A percentile compares a stretch with the other conserved stretches of the same genome.
Conservation (phyloP, 1,140 invertebrate genomes). For the Ostrea edulis region DNA sequence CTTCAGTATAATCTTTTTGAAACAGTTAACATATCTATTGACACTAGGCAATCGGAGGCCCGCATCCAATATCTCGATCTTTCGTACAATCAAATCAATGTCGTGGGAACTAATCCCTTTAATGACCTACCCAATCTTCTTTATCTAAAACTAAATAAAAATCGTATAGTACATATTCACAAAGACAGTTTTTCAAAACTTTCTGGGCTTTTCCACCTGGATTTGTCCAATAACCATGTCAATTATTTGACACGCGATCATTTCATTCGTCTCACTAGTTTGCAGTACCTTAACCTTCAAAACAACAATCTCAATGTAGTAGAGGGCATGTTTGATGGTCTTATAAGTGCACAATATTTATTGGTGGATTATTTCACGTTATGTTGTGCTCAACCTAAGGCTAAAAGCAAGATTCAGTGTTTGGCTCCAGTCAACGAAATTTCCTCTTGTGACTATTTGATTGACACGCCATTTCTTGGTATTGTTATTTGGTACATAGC, state of each 20-base stretch:
- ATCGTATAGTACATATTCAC: neutral
- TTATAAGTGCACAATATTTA: neutral
- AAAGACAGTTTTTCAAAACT: neutral
- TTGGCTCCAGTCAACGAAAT: conserved; percentile 81
- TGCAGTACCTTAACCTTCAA: neutral
- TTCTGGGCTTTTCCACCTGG: neutral
- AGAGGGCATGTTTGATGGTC: conserved; percentile 19
- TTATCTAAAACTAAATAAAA: neutral
- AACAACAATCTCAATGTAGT: conserved; percentile 6
- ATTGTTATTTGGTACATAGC: conserved; percentile 86
- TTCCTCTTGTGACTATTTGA: conserved; percentile 83
- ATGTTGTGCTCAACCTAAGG: conserved; percentile 80
- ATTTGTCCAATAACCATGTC: neutral
- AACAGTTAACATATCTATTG: neutral
- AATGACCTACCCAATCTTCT: neutral
- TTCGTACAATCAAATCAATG: neutral
- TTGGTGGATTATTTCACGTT: conserved; percentile 81
- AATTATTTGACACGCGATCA: neutral
- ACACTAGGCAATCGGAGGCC: conserved; percentile 6
- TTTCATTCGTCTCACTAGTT: neutral
- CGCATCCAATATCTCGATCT: neutral
- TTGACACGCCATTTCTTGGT: conserved; percentile 82
- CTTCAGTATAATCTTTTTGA: neutral
- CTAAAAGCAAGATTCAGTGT: conserved; percentile 71
- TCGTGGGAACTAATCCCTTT: neutral